Evolutionary conservation across 2,797 vertebrate genomes (phyloP), one percentile per base, ranked within the genome.

Genomic region (Nothura maculosa): DNA sequence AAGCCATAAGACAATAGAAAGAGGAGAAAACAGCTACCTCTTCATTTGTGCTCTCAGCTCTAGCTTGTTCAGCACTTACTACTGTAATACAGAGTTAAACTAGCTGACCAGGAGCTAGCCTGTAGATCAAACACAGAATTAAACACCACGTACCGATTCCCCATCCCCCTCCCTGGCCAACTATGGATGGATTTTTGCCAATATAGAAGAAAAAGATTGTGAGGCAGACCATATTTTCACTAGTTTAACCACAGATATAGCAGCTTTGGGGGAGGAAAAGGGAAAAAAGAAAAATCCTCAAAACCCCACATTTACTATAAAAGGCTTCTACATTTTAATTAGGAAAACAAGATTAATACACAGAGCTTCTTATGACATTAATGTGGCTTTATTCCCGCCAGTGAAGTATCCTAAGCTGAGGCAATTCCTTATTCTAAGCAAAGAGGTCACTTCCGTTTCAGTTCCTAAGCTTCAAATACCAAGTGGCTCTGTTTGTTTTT

Each of bases 261-360:
- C 32, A 87, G 85, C 60, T 82, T 63, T 24, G 14, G 6, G 36
- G 78, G 72, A 8, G 0, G 34, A 80, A 63, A 5, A 4, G 11
- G 11, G 10, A 2, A 3, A 3, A 54, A 67, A 82, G 63, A 34
- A 67, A 84, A 68, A 36, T 3, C 45, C 67, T 79, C 60, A 74
- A 92, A 94, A 57, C 48, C 52, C 87, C 42, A 93, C 8, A 10
- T 34, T 74, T 72, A 47, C 32, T 58, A 61, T 28, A 73, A 97
- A 91, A 77, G 18, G 12, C 12, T 77, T 87, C 58, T 80, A 79
- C 34, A 32, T 73, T 91, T 97, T 94, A 95, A 93, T 94, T 89
- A 94, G 66, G 43, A 88, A 93, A 93, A 84, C 22, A 70, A 85
- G 75, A 86, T 92, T 90, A 85, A 96, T 79, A 82, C 32, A 58